Base-by-base conservation (phyloP, 2,113 vertebrate species). In the Larimichthys crocea region DNA sequence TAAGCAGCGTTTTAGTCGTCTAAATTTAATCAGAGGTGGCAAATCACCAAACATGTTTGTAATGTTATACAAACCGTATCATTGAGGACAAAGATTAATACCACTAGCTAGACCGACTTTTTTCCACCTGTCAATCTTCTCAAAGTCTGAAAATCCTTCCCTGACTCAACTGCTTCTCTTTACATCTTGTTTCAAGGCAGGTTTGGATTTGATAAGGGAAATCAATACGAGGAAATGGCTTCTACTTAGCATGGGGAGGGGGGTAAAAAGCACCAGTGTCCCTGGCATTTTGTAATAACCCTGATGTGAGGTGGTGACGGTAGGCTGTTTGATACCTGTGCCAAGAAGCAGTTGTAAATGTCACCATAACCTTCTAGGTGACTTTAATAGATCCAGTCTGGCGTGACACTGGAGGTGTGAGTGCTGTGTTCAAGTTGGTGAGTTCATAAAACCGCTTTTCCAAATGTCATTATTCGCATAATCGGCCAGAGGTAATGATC, bases 151-250 rank as follows among this genome's bases (percentile, higher is more conserved):
- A 79, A 55, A 22, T 62, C 60, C 42, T 14, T 26, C 24, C 42
- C 24, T 3, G 14, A 31, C 42, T 19, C 10, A 1, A 1, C 55
- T 20, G 17, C 8, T 24, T 49, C 16, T 61, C 11, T 46, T 63
- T 50, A 44, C 17, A 31, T 56, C 59, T 53, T 46, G 19, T 60
- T 65, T 50, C 63, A 22, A 8, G 31, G 29, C 31, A 19, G 42
- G 5, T 44, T 61, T 57, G 4, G 31, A 48, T 48, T 55, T 46
- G 35, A 75, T 61, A 61, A 73, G 70, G 26, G 19, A 53, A 76
- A 76, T 69, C 26, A 48, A 82, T 62, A 62, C 3, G 5, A 52
- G 29, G 44, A 74, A 68, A 61, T 61, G 11, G 16, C 48, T 62
- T 62, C 35, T 16, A 46, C 26, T 16, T 1, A 19, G 7, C 12